These are phyloP conservation scores for Gymnothorax reevesii DNA, from an alignment of 2,797 vertebrate genomes.

Conservation along the genomic window DNA sequence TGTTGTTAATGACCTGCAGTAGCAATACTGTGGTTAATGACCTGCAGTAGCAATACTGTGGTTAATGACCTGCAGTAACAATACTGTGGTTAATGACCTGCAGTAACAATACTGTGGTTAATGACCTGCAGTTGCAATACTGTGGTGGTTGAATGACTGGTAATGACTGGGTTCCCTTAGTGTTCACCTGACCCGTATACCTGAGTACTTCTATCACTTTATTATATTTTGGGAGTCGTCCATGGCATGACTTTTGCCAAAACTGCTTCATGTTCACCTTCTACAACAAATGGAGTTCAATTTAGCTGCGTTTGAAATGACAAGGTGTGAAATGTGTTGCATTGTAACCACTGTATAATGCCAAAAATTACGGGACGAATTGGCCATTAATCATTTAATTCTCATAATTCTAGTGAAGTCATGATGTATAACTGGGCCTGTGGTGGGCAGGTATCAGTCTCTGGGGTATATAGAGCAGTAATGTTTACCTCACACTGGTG, in stretches of 20 bases:
- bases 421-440: not conserved
- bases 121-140: not conserved
- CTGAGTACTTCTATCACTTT: not conserved
- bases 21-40: not conserved
- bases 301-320: no score
- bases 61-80: not conserved
- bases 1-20: not conserved
- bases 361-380: no score
- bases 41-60: not conserved
- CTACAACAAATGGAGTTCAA: no score
- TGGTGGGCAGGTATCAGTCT: not conserved
- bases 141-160: not conserved
- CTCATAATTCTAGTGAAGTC: not conserved
- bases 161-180: not conserved
- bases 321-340: no score
- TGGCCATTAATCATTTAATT: no score
- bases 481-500: no score
- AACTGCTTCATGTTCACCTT: no score
- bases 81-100: not conserved
- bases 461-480: not conserved
- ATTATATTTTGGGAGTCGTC: not conserved
- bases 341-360: no score
- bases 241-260: no score
- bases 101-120: not conserved
- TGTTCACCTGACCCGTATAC: not conserved